phyloP scores from a whole-genome alignment of 2,888 invertebrate genomes.

The Oxytorus armatus region DNA sequence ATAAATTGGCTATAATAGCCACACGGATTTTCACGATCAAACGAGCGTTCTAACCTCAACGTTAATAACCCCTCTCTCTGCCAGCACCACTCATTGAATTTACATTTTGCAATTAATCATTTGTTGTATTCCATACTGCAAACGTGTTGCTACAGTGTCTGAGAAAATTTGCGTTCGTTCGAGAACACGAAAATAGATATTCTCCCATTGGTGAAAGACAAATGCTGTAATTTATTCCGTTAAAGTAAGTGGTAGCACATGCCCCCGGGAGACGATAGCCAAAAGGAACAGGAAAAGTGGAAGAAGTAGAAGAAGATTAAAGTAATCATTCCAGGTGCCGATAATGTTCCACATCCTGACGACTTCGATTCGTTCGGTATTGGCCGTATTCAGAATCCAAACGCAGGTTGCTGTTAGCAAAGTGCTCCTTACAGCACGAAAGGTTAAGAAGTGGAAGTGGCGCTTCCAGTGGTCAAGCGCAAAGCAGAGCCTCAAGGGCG shows the following conservation, averaged over 20 bases:
- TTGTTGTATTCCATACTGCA: not conserved
- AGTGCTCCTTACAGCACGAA: too few relatives aligned
- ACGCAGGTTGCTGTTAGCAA: too few relatives aligned
- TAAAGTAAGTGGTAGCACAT: not conserved
- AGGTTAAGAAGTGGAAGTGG: too few relatives aligned
- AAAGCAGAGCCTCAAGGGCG: too few relatives aligned
- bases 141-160: constrained; percentile 10
- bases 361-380: too few relatives aligned
- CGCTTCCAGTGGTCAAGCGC: too few relatives aligned
- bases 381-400: too few relatives aligned
- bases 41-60: constrained; percentile 25
- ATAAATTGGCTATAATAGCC: constrained; percentile 55
- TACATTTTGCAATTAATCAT: constrained; percentile 56
- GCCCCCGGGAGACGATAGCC: not conserved
- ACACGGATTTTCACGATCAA: constrained; percentile 47
- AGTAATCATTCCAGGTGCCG: too few relatives aligned
- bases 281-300: too few relatives aligned
- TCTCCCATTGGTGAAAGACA: not conserved
- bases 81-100: constrained; percentile 50
- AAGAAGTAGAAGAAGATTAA: too few relatives aligned
- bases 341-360: too few relatives aligned
- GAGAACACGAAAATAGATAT: not conserved
- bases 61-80: constrained; percentile 43
- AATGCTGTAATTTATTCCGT: not conserved
- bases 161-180: constrained; percentile 1